These are phyloP conservation scores for Ormyrus nitidulus DNA, from an alignment of 2,888 invertebrate species.

Conservation along the genomic window DNA sequence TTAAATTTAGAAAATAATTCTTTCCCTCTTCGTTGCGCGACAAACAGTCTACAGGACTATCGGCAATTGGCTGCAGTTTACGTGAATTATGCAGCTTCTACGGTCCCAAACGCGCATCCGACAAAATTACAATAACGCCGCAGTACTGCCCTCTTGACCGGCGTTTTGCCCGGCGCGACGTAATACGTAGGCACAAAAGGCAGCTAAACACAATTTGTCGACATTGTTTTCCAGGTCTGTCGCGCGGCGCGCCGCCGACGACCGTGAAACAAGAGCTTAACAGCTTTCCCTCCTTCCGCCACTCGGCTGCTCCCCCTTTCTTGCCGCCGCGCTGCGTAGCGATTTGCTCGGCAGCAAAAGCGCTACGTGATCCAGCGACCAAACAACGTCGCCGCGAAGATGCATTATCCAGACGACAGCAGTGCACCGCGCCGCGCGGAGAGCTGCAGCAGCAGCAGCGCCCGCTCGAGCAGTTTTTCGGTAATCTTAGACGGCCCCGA, in stretches of 20 bases:
- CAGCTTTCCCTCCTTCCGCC: conserved; percentile 34
- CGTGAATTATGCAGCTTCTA: too few species aligned
- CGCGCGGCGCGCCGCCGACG: background rate
- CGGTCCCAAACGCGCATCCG: too few species aligned
- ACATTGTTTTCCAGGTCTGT: conserved; percentile 9
- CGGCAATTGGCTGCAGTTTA: too few species aligned
- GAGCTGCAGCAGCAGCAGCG: background rate
- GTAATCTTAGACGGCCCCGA: conserved; percentile 9
- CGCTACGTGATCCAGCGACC: conserved; percentile 58
- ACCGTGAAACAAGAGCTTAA: conserved; percentile 51
- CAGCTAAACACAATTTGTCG: conserved; percentile 41
- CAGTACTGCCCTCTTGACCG: conserved; percentile 3
- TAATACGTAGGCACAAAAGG: background rate
- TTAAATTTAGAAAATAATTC: too few species aligned
- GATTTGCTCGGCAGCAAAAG: conserved; percentile 45
- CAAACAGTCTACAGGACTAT: background rate
- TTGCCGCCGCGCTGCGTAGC: background rate
- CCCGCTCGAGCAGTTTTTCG: conserved; percentile 11
- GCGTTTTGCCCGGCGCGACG: background rate
- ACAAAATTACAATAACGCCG: too few species aligned
- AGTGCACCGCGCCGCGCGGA: conserved; percentile 8
- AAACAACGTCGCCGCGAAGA: conserved; percentile 57
- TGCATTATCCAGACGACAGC: conserved; percentile 53
- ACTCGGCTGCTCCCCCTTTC: conserved; percentile 12
- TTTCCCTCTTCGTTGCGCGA: background rate